Evolutionary conservation across 2,888 invertebrate genomes (phyloP).

Genomic region (Eristalinus aeneus): DNA sequence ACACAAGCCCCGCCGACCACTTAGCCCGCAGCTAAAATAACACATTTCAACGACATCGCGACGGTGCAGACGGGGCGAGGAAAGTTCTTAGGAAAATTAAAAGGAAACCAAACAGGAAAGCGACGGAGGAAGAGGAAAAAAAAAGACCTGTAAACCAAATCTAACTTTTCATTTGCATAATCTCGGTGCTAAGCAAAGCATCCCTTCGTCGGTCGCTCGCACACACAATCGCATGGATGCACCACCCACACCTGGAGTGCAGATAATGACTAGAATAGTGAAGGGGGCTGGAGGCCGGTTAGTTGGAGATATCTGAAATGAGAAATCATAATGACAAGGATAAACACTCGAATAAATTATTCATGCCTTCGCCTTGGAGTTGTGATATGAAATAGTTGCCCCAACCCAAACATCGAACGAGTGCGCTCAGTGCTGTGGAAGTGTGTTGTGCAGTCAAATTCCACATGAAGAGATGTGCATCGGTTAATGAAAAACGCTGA

Average conservation of each 20-base stretch:
- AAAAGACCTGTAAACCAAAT: slow-evolving; percentile 18
- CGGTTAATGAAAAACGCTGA: slow-evolving; percentile 55
- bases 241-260: slow-evolving; percentile 20
- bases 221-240: slow-evolving; percentile 58
- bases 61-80: not conserved
- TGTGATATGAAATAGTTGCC: slow-evolving; percentile 59
- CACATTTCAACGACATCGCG: slow-evolving; percentile 18
- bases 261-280: slow-evolving; percentile 21
- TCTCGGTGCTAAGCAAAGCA: slow-evolving; percentile 61
- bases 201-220: slow-evolving; percentile 48
- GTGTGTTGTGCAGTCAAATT: slow-evolving; percentile 46
- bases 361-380: slow-evolving; percentile 66
- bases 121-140: not conserved
- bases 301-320: slow-evolving; percentile 63
- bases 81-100: slow-evolving; percentile 59
- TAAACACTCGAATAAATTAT: slow-evolving; percentile 71
- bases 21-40: slow-evolving; percentile 45
- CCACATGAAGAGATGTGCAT: slow-evolving; percentile 64
- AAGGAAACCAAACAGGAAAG: slow-evolving; percentile 24
- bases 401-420: slow-evolving; percentile 9
- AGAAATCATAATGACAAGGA: slow-evolving; percentile 70
- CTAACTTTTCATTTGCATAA: slow-evolving; percentile 68
- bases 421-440: slow-evolving; percentile 24
- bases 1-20: not conserved
- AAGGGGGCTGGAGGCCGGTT: slow-evolving; percentile 16